Percentiles rank a stretch among this genome's conserved stretches.
phyloP scores from a whole-genome alignment of 2,113 vertebrate species.

The Phalacrocorax brasilianus region DNA sequence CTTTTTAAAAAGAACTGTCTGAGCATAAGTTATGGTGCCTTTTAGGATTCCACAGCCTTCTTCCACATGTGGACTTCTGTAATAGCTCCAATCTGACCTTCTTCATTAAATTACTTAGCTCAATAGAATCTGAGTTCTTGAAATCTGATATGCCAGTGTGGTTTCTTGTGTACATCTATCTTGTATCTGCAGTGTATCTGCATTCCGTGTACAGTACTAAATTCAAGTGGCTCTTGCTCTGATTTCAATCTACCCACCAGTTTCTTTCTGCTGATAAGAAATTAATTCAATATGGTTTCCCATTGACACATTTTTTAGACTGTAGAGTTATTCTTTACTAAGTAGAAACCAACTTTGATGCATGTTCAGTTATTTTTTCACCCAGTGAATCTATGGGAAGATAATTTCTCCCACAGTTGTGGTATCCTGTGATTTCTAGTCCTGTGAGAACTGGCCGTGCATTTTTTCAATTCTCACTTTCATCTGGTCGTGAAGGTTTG shows the following conservation, averaged over 20 bases:
- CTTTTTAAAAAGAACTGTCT: background rate
- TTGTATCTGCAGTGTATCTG: background rate
- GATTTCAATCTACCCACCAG: background rate
- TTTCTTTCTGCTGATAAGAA: slow-evolving; percentile 41
- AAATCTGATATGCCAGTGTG: slow-evolving; percentile 1
- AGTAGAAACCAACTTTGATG: slow-evolving; percentile 8
- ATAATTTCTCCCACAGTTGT: slow-evolving; percentile 15
- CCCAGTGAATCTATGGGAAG: slow-evolving; percentile 14
- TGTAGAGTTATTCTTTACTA: background rate
- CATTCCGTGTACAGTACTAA: background rate
- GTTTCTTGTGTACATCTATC: background rate
- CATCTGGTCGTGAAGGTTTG: slow-evolving; percentile 23
- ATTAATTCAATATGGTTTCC: slow-evolving; percentile 34
- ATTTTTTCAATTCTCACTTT: slow-evolving; percentile 24
- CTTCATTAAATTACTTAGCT: slow-evolving; percentile 10
- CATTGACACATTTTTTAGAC: background rate
- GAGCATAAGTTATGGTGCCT: background rate
- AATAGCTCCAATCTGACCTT: slow-evolving; percentile 20
- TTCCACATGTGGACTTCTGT: slow-evolving; percentile 38
- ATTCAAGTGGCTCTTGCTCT: slow-evolving; percentile 28
- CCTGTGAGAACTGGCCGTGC: slow-evolving; percentile 11
- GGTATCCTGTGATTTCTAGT: background rate
- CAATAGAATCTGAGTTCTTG: background rate
- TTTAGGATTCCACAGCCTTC: slow-evolving; percentile 12
- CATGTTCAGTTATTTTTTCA: background rate